Evolutionary conservation across 1,140 invertebrate genomes (phyloP).

Genomic region (Trinorchestia longiramus): DNA sequence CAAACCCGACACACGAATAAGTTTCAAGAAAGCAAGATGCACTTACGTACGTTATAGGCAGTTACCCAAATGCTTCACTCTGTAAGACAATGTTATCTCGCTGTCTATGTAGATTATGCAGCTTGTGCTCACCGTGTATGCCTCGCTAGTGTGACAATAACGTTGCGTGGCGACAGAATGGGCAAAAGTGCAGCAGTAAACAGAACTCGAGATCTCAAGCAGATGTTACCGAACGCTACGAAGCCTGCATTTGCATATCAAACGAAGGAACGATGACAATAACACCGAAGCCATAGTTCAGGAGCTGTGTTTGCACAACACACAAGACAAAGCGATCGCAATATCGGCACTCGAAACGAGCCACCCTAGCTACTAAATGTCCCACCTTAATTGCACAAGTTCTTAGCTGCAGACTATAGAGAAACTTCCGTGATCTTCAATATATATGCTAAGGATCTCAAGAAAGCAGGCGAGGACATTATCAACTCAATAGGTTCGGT

Average conservation of each 20-base stretch:
- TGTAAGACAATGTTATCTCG: not conserved
- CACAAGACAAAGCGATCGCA: conserved; percentile 28
- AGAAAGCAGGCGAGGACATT: not conserved
- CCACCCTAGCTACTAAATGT: conserved; percentile 37
- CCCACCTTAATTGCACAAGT: conserved; percentile 40
- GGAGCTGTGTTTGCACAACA: conserved; percentile 18
- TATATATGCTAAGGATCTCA: conserved; percentile 34
- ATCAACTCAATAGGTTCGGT: conserved; percentile 8
- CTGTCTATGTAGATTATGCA: not conserved
- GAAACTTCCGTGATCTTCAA: conserved; percentile 3
- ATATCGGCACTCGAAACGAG: conserved; percentile 19
- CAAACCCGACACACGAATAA: not conserved
- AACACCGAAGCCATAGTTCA: not conserved
- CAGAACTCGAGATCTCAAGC: not conserved
- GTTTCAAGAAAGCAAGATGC: not conserved
- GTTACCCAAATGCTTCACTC: not conserved
- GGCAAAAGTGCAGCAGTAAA: not conserved
- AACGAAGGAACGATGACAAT: conserved; percentile 25
- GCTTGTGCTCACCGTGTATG: not conserved
- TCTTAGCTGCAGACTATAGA: not conserved
- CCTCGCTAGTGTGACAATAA: not conserved
- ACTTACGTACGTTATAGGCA: not conserved
- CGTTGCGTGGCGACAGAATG: not conserved
- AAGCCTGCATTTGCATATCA: conserved; percentile 5
- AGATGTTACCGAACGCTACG: not conserved